Conservation (phyloP, 2,888 invertebrate genomes). For the Dascillus cervinus region DNA sequence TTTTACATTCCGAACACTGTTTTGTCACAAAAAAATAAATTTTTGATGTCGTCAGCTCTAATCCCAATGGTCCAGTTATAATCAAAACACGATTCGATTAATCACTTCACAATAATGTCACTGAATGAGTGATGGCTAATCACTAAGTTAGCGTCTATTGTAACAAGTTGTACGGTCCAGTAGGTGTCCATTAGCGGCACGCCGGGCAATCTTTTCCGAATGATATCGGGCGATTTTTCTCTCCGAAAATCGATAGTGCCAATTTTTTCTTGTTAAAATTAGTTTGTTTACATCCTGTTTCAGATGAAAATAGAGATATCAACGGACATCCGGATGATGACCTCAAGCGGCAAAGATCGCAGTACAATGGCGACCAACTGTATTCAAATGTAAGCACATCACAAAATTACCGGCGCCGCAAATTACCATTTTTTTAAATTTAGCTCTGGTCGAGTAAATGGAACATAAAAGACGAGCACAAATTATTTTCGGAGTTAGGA, state of each 20-base stretch:
- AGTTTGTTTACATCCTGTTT: not conserved
- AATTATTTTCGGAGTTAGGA: slow-evolving; percentile 74
- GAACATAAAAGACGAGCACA: slow-evolving; percentile 88
- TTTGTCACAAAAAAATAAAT: too few species aligned
- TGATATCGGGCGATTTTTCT: too few species aligned
- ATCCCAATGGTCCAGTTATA: slow-evolving; percentile 10
- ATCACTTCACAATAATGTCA: slow-evolving; percentile 27
- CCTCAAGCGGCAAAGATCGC: slow-evolving; percentile 77
- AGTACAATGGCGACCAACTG: slow-evolving; percentile 84
- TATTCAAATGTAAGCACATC: slow-evolving; percentile 72
- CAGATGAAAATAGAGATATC: slow-evolving; percentile 84
- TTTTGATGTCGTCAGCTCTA: too few species aligned
- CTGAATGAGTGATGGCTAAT: slow-evolving; percentile 29
- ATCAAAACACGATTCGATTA: slow-evolving; percentile 23
- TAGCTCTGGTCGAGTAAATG: slow-evolving; percentile 82
- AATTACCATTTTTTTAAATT: slow-evolving; percentile 12
- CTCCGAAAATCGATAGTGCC: too few species aligned
- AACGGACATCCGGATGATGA: slow-evolving; percentile 85
- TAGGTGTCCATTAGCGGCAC: slow-evolving; percentile 21
- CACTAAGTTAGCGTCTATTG: slow-evolving; percentile 27
- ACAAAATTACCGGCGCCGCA: not conserved
- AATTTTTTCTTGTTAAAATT: too few species aligned
- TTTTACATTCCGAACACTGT: too few species aligned
- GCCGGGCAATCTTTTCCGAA: slow-evolving; percentile 24
- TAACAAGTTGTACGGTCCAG: slow-evolving; percentile 17